Base-by-base conservation (phyloP, 2,797 vertebrate species). In the Caiman crocodilus region DNA sequence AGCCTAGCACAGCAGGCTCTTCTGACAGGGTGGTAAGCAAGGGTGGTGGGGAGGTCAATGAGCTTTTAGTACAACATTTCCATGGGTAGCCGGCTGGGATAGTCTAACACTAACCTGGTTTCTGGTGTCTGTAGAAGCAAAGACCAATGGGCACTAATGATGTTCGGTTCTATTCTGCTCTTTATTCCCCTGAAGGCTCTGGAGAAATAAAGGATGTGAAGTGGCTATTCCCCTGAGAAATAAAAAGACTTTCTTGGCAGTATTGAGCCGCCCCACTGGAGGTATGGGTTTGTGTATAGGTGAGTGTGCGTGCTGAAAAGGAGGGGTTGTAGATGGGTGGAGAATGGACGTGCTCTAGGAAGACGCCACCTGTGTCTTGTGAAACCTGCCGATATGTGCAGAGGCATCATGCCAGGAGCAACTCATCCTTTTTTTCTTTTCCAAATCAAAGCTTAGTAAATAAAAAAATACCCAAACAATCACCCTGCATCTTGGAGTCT, bases 401-500 rank as follows among this genome's bases (percentile, higher is more conserved):
- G 32, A 71, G 6, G 32, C 25, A 35, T 23, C 25, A 4, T 25
- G 42, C 32, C 32, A 42, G 67, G 32, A 35, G 32, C 21, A 71
- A 23, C 32, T 35, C 25, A 71, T 14, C 23, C 21, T 6, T 13
- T 32, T 71, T 71, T 67, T n/a, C n/a, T 42, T 42, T 42, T 42
- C 20, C 25, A 71, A 71, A 71, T 7, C 25, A 71, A 42, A 35
- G 23, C 6, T 25, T 13, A 42, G 69, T 71, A 42, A 71, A 42
- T 50, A 42, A 71, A 35, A 55, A 55, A 14, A 42, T 80, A 79
- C 4, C 42, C 42, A 20, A 78, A 80, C 18, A 30, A 60, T 2
- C 5, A 18, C 67, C 14, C 76, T 30, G 5, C 1, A 4, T 4
- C 50, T 1, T 35, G 23, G 35, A 16, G 1, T 73, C 50, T 42